These are phyloP conservation scores for Eumeta japonica DNA, from an alignment of 1,140 invertebrate genomes.

Conservation along the genomic window DNA sequence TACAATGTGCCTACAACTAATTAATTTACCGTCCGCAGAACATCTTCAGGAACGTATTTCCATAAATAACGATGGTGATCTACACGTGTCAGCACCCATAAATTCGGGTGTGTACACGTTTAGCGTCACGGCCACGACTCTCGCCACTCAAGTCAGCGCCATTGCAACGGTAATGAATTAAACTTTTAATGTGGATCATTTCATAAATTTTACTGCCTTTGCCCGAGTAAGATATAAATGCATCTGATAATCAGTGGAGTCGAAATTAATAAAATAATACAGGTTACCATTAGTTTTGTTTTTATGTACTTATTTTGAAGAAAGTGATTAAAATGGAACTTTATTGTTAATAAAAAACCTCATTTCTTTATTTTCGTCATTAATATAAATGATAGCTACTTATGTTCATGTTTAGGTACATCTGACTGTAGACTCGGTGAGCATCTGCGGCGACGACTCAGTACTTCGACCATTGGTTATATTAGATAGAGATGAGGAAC, in stretches of 20 bases:
- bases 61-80: constrained; percentile 27
- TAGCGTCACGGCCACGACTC: constrained; percentile 27
- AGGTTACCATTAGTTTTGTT: no score
- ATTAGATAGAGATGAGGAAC: constrained; percentile 40
- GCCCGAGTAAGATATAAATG: no score
- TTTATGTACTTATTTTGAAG: neutral
- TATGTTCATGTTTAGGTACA: constrained; percentile 24
- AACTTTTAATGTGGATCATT: no score
- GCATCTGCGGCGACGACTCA: constrained; percentile 20
- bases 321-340: no score
- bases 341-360: no score
- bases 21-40: no score
- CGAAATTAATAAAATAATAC: no score
- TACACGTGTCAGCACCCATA: constrained; percentile 22
- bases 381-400: no score
- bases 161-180: constrained; percentile 30
- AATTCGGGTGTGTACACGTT: constrained; percentile 24
- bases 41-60: constrained; percentile 24
- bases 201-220: no score
- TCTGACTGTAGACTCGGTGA: constrained; percentile 24
- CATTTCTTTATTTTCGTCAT: no score
- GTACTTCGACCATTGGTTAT: constrained; percentile 36
- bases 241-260: no score
- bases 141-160: constrained; percentile 19
- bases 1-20: no score